These are phyloP conservation scores for Smutsia gigantea DNA, from an alignment of 2,797 vertebrate genomes.

Conservation along the genomic window DNA sequence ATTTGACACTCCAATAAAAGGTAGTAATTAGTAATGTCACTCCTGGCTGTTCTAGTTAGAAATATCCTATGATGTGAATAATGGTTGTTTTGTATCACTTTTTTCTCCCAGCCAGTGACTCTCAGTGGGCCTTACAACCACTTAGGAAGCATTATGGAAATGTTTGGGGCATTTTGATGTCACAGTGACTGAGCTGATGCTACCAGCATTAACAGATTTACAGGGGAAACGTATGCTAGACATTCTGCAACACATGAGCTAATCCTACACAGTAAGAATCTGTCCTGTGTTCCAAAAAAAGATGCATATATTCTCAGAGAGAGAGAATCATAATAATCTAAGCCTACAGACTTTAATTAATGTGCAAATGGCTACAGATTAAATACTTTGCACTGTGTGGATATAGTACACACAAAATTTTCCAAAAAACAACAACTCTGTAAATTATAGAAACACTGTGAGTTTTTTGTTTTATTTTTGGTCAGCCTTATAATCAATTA, in stretches of 20 bases:
- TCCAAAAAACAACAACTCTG: background rate
- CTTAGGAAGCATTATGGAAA: background rate
- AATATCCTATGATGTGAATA: background rate
- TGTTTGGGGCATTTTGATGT: background rate
- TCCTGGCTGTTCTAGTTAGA: background rate
- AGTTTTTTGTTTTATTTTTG: background rate
- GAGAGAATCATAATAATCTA: background rate
- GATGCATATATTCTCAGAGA: background rate
- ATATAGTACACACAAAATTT: background rate
- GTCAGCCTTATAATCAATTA: background rate
- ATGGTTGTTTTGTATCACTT: background rate
- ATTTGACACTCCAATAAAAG: constrained; percentile 17
- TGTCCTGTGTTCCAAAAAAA: background rate
- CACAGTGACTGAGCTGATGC: background rate
- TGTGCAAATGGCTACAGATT: background rate
- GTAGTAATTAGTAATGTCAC: background rate
- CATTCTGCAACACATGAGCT: background rate
- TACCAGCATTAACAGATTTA: background rate
- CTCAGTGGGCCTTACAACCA: background rate
- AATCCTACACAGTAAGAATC: background rate
- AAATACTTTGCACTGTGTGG: background rate
- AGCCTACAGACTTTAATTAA: background rate
- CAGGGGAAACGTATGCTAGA: background rate
- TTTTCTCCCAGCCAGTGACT: background rate
- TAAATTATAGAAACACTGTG: background rate